Evolutionary conservation across 92 coral and sea anemone species (phyloP), one percentile per base, ranked within the genome.

Genomic region (Epizoanthus illoricatus): DNA sequence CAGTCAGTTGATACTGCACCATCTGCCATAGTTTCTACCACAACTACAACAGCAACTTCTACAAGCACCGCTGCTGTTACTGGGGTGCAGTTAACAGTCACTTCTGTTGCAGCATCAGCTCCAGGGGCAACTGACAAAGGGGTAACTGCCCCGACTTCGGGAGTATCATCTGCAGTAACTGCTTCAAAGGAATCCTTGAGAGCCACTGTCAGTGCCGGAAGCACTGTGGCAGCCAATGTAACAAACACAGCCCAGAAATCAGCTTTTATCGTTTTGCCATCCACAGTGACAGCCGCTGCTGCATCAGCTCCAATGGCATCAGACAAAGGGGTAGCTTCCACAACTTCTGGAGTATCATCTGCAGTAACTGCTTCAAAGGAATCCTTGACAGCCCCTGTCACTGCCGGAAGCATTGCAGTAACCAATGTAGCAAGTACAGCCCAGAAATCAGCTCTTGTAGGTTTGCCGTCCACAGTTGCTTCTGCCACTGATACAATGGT

Each of bases 31-130:
- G 69, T 52, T 52, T 1, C 40, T n/a, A 9, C 81, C 20, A 76
- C 69, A 43, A 78, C 72, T 19, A 41, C 71, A 63, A 19, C 71
- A 0, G 23, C 71, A 2, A 24, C 52, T 78, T 20, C 71, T 10
- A 62, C 69, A 18, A 62, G 56, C 33, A 62, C 70, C 13, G 1
- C 69, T 40, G 9, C 58, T n/a, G 60, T 76, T 61, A 62, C 81
- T 9, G 41, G 19, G 15, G 33, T 41, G 45, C 81, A 62, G 49
- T 65, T 49, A 41, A 39, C 58, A 19, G 21, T 18, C 12, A 76
- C 70, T 23, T 41, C 54, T 0, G 13, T 18, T 36, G 66, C 65
- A 57, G 28, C 1, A 45, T 45, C 52, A 45, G 52, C 67, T 75
- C 64, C 71, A 21, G 4, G 11, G 28, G 65, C 12, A 11, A 20